phyloP scores from a whole-genome alignment of 2,888 invertebrate species.

The Heliconius cydno region DNA sequence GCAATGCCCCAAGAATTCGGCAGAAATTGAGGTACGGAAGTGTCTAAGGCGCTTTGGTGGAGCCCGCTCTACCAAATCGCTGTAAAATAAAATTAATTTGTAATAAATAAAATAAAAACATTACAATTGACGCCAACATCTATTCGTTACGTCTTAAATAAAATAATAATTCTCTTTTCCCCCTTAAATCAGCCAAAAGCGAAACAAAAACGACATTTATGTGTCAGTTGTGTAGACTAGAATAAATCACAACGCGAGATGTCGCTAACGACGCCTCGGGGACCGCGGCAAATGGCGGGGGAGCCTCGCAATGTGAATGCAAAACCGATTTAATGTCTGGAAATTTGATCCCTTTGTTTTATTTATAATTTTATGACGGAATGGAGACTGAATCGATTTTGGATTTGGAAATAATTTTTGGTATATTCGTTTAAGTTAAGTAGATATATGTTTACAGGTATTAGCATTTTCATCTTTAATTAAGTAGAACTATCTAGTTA shows the following conservation, averaged over 20 bases:
- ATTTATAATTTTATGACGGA: constrained; percentile 17
- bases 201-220: constrained; percentile 82
- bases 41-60: background rate
- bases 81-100: background rate
- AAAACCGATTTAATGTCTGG: constrained; percentile 67
- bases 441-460: background rate
- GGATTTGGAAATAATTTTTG: background rate
- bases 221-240: constrained; percentile 74
- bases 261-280: constrained; percentile 70
- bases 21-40: background rate
- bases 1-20: background rate
- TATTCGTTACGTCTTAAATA: constrained; percentile 1
- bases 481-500: background rate
- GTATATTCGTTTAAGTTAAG: background rate
- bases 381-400: background rate
- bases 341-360: constrained; percentile 62
- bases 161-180: constrained; percentile 23
- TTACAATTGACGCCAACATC: background rate
- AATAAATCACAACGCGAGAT: constrained; percentile 75
- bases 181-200: constrained; percentile 64
- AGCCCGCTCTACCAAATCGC: too few relatives aligned
- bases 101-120: background rate
- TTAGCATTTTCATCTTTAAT: background rate
- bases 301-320: constrained; percentile 61
- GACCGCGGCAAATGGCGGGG: constrained; percentile 76